Percentiles rank a stretch among this genome's conserved stretches.
phyloP scores from a whole-genome alignment of 2,888 invertebrate species.

The Chrysolina americana region DNA sequence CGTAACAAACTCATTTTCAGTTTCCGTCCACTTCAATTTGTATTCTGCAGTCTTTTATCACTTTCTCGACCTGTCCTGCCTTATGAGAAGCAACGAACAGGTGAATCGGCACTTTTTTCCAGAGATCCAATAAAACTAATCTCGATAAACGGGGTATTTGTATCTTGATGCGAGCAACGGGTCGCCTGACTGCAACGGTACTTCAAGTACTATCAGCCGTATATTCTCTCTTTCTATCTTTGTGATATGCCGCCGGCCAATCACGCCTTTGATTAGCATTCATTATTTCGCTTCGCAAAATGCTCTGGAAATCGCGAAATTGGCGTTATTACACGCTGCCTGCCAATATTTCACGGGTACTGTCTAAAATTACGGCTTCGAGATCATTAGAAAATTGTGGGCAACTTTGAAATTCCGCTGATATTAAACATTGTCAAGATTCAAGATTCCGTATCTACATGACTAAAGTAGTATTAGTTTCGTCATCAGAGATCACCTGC shows the following conservation, averaged over 20 bases:
- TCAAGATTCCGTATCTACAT: too few relatives aligned
- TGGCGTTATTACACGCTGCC: slow-evolving; percentile 23
- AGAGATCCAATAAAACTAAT: slow-evolving; percentile 4
- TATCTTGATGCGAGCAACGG: slow-evolving; percentile 8
- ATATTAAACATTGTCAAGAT: too few relatives aligned
- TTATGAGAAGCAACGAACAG: not conserved
- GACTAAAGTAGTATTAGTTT: too few relatives aligned
- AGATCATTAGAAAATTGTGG: too few relatives aligned
- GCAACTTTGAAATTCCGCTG: too few relatives aligned
- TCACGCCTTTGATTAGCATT: slow-evolving; percentile 57
- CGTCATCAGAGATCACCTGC: too few relatives aligned
- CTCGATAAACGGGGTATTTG: slow-evolving; percentile 1
- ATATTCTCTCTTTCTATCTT: not conserved
- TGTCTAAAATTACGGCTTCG: not conserved
- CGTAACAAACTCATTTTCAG: slow-evolving; percentile 1
- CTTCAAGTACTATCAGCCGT: slow-evolving; percentile 10
- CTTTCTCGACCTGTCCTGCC: slow-evolving; percentile 19
- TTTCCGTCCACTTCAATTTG: not conserved
- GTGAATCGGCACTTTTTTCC: slow-evolving; percentile 4
- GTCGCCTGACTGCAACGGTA: slow-evolving; percentile 12
- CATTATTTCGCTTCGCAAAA: slow-evolving; percentile 51
- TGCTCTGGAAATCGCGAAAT: slow-evolving; percentile 19
- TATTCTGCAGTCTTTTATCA: not conserved
- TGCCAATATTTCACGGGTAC: slow-evolving; percentile 9
- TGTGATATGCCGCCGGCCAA: slow-evolving; percentile 49